Conservation (phyloP, 2,888 invertebrate species). For the Coelinius sp. region DNA sequence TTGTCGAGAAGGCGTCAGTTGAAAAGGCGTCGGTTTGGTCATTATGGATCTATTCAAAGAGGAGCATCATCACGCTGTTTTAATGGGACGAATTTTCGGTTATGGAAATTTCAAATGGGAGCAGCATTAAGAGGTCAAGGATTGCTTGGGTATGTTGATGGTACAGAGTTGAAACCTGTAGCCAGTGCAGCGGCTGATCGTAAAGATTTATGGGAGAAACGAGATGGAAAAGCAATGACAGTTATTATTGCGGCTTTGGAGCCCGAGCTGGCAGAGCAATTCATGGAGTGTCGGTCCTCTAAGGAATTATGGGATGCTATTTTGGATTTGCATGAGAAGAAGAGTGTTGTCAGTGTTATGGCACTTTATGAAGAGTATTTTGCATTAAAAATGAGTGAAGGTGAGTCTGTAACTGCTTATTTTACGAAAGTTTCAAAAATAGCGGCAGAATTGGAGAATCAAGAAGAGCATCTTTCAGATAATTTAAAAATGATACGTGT, state of each 20-base stretch:
- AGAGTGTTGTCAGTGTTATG: conserved; percentile 33
- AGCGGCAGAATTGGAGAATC: conserved; percentile 39
- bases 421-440: conserved; percentile 26
- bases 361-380: conserved; percentile 33
- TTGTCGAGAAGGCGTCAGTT: not conserved
- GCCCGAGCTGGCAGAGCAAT: not conserved
- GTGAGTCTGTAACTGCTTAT: conserved; percentile 20
- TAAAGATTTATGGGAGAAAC: not conserved
- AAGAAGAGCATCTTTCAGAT: conserved; percentile 35
- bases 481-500: conserved; percentile 41
- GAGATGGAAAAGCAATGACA: not conserved
- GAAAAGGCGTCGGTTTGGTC: too few relatives aligned
- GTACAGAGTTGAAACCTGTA: not conserved
- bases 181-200: not conserved
- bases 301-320: conserved; percentile 29
- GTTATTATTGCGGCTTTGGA: not conserved
- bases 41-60: not conserved
- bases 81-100: not conserved
- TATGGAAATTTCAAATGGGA: not conserved
- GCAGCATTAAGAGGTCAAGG: not conserved
- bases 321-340: conserved; percentile 7
- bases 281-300: not conserved
- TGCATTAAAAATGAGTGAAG: conserved; percentile 27
- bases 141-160: not conserved
- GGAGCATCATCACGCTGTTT: not conserved